These are phyloP conservation scores for Laspeyria flexula DNA, from an alignment of 2,888 invertebrate species.

Conservation along the genomic window DNA sequence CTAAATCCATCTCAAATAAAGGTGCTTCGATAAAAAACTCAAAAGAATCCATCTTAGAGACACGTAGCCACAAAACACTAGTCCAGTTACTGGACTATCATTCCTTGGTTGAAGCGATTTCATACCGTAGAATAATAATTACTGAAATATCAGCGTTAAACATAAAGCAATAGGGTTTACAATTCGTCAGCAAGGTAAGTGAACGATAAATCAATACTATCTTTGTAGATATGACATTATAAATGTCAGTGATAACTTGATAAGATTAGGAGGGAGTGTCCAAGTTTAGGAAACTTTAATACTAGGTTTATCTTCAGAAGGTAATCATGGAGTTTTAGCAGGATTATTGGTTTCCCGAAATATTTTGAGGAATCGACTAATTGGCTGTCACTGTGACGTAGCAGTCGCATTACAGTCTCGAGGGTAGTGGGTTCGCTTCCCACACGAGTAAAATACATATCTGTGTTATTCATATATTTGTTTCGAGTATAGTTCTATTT, in stretches of 20 bases:
- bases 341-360: neutral
- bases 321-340: neutral
- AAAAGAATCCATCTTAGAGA: conserved; percentile 8
- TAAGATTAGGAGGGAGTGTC: conserved; percentile 38
- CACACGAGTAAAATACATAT: too few relatives aligned
- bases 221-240: conserved; percentile 31
- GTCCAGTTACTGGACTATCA: too few relatives aligned
- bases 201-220: conserved; percentile 39
- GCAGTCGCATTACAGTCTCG: too few relatives aligned
- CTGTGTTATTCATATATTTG: too few relatives aligned
- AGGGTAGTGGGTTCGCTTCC: too few relatives aligned
- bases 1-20: conserved; percentile 8
- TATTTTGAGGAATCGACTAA: too few relatives aligned
- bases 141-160: neutral
- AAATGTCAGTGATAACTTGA: conserved; percentile 38
- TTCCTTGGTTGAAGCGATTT: conserved; percentile 5
- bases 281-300: conserved; percentile 22
- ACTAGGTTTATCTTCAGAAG: neutral
- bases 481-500: too few relatives aligned
- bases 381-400: too few relatives aligned
- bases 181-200: neutral
- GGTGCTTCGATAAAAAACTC: conserved; percentile 13
- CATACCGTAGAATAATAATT: neutral
- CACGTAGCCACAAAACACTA: conserved; percentile 10
- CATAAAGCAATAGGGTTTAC: neutral